phyloP scores from a whole-genome alignment of 2,797 vertebrate species.

The Liparis tanakae region DNA sequence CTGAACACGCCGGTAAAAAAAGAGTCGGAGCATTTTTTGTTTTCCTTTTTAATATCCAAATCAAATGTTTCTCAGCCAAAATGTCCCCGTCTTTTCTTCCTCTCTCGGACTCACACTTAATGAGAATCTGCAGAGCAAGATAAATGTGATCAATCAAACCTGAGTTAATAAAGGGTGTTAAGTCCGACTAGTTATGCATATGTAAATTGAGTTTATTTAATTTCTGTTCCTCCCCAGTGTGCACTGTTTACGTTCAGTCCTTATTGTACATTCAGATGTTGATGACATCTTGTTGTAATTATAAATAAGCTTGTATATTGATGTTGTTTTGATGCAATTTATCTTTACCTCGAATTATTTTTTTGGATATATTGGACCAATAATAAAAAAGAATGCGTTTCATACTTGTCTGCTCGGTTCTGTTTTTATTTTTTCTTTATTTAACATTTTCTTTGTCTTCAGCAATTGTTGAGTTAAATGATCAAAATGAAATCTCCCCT shows the following conservation, averaged over 20 bases:
- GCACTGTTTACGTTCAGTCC: slow-evolving; percentile 76
- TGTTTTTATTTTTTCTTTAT: slow-evolving; percentile 13
- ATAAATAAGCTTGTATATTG: slow-evolving; percentile 76
- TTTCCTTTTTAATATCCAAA: slow-evolving; percentile 19
- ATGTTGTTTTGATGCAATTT: slow-evolving; percentile 81
- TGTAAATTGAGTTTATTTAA: slow-evolving; percentile 20
- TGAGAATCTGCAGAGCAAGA: slow-evolving; percentile 15
- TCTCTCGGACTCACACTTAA: slow-evolving; percentile 23
- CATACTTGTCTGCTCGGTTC: slow-evolving; percentile 23
- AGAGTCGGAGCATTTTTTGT: not conserved
- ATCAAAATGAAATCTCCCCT: not conserved
- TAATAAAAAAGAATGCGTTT: slow-evolving; percentile 69
- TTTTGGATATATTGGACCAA: slow-evolving; percentile 81
- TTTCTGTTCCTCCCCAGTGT: slow-evolving; percentile 58
- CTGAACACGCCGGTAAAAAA: not conserved
- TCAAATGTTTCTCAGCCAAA: slow-evolving; percentile 56
- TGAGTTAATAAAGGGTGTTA: not conserved
- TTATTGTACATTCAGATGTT: slow-evolving; percentile 76
- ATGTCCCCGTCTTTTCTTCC: slow-evolving; percentile 16
- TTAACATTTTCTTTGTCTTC: not conserved
- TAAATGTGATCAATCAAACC: slow-evolving; percentile 15
- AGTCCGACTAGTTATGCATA: slow-evolving; percentile 2
- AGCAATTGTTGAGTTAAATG: not conserved
- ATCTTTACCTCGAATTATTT: slow-evolving; percentile 78
- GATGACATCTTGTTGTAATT: slow-evolving; percentile 74